A percentile compares a stretch with the other conserved stretches of the same genome.
Evolutionary conservation across 2,113 vertebrate species (phyloP).

Genomic region (Halcyon senegalensis): DNA sequence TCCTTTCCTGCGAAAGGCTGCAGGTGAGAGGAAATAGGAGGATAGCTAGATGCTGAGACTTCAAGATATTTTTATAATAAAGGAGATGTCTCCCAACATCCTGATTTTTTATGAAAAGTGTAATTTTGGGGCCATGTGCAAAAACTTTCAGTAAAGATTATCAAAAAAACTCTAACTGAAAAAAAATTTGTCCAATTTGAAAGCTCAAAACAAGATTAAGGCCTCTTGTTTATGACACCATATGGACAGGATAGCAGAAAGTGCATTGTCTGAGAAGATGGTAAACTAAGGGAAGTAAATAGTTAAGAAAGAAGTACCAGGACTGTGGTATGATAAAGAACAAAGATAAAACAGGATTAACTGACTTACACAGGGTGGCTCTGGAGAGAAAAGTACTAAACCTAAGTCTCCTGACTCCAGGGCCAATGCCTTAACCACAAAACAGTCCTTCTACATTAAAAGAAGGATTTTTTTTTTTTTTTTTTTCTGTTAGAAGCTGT

Average conservation of each 20-base stretch:
- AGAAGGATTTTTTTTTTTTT: neutral
- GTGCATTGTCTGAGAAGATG: neutral
- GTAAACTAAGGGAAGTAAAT: neutral
- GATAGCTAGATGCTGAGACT: neutral
- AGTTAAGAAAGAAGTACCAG: neutral
- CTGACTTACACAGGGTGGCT: neutral
- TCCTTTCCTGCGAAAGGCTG: neutral
- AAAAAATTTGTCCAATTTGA: neutral
- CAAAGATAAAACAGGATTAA: neutral
- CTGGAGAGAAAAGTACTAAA: neutral
- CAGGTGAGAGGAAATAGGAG: neutral
- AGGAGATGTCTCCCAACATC: neutral
- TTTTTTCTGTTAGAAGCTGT: neutral
- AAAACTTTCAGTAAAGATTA: neutral
- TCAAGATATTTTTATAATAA: neutral
- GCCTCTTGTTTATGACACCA: neutral
- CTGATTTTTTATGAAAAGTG: neutral
- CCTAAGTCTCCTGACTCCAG: neutral
- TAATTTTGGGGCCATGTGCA: neutral
- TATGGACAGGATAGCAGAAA: neutral
- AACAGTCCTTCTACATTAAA: neutral
- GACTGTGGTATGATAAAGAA: neutral
- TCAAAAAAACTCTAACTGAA: neutral
- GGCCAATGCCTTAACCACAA: neutral
- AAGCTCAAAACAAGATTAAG: neutral